phyloP scores from a whole-genome alignment of 2,113 vertebrate species.

The Tenebrosternarchus preto region DNA sequence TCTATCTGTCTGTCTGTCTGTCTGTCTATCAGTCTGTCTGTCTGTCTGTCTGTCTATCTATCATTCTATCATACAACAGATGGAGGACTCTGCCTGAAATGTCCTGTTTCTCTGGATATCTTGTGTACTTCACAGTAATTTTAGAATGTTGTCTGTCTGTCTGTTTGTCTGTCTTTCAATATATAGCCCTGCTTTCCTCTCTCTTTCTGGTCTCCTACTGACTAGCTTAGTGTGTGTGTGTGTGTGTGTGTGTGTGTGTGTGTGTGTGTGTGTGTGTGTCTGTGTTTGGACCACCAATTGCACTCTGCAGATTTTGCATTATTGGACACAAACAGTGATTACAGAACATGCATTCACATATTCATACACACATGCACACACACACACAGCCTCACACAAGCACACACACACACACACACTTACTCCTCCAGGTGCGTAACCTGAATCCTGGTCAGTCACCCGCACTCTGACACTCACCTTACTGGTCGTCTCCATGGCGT shows the following conservation, averaged over 20 bases:
- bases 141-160: neutral
- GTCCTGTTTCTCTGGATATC: no score
- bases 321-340: neutral
- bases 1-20: no score
- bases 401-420: slow-evolving; percentile 2
- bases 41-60: no score
- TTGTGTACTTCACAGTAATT: no score
- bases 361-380: slow-evolving; percentile 10
- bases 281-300: neutral
- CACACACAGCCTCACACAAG: no score
- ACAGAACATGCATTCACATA: neutral
- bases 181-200: neutral
- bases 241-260: neutral
- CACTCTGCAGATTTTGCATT: slow-evolving; percentile 1
- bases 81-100: no score
- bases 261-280: neutral
- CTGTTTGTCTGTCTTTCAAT: slow-evolving; percentile 11
- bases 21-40: no score
- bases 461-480: slow-evolving; percentile 58
- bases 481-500: slow-evolving; percentile 63
- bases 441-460: slow-evolving; percentile 57
- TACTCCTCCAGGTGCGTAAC: slow-evolving; percentile 46
- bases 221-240: neutral
- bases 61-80: no score
- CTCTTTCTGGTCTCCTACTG: neutral